Evolutionary conservation across 2,888 invertebrate species (phyloP).

Genomic region (Standfussiana lucernea): DNA sequence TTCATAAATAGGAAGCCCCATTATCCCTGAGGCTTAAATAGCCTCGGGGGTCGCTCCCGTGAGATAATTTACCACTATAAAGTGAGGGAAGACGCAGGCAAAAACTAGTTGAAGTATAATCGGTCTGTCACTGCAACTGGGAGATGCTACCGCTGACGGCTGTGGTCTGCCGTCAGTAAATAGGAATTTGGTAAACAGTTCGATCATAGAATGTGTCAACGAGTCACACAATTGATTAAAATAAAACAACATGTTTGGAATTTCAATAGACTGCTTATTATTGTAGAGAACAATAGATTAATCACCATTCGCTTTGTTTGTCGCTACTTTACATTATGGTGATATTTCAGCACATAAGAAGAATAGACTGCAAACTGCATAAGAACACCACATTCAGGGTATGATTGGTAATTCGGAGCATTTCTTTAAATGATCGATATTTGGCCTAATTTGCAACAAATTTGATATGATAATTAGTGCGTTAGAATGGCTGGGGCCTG

Average conservation of each 20-base stretch:
- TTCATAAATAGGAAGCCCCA: background rate
- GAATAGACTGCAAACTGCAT: background rate
- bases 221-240: constrained; percentile 11
- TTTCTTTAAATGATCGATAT: background rate
- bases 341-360: background rate
- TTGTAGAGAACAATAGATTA: constrained; percentile 9
- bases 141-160: background rate
- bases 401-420: background rate
- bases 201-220: background rate
- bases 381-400: background rate
- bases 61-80: background rate
- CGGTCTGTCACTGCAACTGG: background rate
- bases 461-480: background rate
- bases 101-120: background rate
- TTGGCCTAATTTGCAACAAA: background rate
- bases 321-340: background rate
- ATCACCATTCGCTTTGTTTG: background rate
- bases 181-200: constrained; percentile 6
- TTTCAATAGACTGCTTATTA: constrained; percentile 4
- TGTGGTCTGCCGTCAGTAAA: background rate
- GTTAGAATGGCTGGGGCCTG: background rate
- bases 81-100: background rate
- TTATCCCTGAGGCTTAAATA: background rate
- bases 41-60: too few species aligned
- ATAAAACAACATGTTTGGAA: constrained; percentile 1